A percentile compares a stretch with the other conserved stretches of the same genome.
Conservation (phyloP, 2,113 vertebrate genomes). For the Oreotrochilus melanogaster region DNA sequence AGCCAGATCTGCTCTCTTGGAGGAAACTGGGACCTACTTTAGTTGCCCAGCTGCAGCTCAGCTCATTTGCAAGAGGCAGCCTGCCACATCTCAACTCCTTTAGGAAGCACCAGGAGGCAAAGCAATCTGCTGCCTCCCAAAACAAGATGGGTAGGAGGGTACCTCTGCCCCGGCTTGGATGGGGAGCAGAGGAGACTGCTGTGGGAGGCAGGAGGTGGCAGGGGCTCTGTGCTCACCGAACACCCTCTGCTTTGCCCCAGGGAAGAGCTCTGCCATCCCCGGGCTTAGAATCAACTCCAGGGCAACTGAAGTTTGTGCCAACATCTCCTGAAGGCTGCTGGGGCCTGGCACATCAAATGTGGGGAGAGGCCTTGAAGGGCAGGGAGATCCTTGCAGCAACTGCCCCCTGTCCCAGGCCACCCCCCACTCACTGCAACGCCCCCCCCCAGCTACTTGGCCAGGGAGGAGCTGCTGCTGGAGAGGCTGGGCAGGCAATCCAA, state of each 20-base stretch:
- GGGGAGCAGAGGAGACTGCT: not conserved
- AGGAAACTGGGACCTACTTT: constrained; percentile 53
- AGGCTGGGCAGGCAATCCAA: not conserved
- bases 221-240: not conserved
- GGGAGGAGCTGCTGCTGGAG: not conserved
- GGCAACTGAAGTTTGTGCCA: not conserved
- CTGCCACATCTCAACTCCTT: constrained; percentile 59
- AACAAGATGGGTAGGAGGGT: constrained; percentile 6
- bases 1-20: constrained; percentile 41
- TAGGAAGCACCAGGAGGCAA: constrained; percentile 65
- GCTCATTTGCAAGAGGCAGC: constrained; percentile 71
- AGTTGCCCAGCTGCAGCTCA: constrained; percentile 64
- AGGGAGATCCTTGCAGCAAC: not conserved
- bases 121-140: constrained; percentile 55
- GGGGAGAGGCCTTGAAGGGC: not conserved
- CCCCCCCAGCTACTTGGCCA: not conserved
- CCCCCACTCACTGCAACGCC: not conserved
- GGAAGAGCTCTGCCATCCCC: not conserved
- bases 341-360: not conserved
- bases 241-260: not conserved
- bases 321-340: not conserved
- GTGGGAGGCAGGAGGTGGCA: not conserved
- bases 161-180: not conserved
- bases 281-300: not conserved
- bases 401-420: not conserved